Evolutionary conservation across 1,140 invertebrate species (phyloP).

Genomic region (Papilio glaucus): DNA sequence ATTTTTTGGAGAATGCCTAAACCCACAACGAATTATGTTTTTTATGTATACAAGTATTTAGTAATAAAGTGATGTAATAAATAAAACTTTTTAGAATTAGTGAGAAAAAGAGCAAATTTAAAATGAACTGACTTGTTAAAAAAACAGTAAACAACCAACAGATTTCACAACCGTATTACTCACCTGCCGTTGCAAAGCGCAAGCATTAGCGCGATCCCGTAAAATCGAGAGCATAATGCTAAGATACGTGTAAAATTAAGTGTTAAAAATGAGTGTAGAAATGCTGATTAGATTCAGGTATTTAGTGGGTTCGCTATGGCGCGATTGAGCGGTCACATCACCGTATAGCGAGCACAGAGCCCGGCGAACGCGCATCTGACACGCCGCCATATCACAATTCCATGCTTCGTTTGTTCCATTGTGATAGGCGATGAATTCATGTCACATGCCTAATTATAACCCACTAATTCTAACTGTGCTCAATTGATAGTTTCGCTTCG

Average conservation of each 20-base stretch:
- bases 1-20: no score
- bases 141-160: constrained; percentile 1
- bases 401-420: constrained; percentile 79
- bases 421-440: constrained; percentile 71
- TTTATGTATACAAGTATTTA: no score
- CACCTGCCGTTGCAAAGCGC: constrained; percentile 19
- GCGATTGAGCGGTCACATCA: constrained; percentile 79
- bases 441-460: constrained; percentile 81
- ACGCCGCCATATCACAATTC: constrained; percentile 77
- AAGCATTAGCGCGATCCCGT: constrained; percentile 48
- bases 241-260: constrained; percentile 82
- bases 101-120: not conserved
- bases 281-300: constrained; percentile 82
- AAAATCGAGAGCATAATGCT: constrained; percentile 73
- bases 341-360: constrained; percentile 52
- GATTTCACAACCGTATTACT: not conserved
- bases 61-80: not conserved
- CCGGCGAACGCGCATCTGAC: constrained; percentile 67
- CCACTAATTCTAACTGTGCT: constrained; percentile 69
- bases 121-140: not conserved
- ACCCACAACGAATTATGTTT: no score
- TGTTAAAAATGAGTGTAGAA: constrained; percentile 83
- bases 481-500: constrained; percentile 61
- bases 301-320: constrained; percentile 63
- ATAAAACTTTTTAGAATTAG: not conserved